Evolutionary conservation across 2,797 vertebrate genomes (phyloP).

Genomic region (Pantherophis alleghaniensis): DNA sequence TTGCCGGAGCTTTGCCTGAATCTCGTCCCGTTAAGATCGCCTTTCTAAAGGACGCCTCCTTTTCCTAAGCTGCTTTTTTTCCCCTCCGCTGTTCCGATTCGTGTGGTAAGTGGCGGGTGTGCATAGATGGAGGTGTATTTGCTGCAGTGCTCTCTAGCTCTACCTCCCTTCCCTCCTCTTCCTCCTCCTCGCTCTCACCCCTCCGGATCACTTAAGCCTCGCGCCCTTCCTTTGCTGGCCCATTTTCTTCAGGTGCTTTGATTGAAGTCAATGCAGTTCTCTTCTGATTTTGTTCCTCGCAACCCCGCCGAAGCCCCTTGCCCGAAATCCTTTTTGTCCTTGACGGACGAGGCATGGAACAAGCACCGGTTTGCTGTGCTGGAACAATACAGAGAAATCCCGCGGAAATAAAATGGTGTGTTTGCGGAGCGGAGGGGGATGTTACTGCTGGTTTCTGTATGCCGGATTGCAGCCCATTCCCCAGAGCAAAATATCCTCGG

Average conservation of each 20-base stretch:
- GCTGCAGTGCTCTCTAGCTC: constrained; percentile 74
- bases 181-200: constrained; percentile 35
- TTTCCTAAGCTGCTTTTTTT: constrained; percentile 56
- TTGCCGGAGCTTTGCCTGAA: constrained; percentile 59
- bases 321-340: constrained; percentile 73
- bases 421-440: too few relatives aligned
- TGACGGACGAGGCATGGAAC: constrained; percentile 58
- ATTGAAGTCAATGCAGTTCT: constrained; percentile 43
- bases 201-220: constrained; percentile 50
- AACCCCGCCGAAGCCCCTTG: not conserved
- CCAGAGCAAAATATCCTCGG: not conserved
- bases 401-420: constrained; percentile 4
- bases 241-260: constrained; percentile 29
- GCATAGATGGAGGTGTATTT: constrained; percentile 59
- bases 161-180: constrained; percentile 26
- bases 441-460: not conserved
- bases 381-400: constrained; percentile 44
- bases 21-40: constrained; percentile 53
- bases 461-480: not conserved
- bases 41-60: constrained; percentile 42
- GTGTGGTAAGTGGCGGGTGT: constrained; percentile 77
- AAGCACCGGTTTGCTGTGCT: not conserved
- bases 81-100: constrained; percentile 73
- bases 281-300: constrained; percentile 7
- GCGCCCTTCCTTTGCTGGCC: constrained; percentile 72